Conservation (phyloP, 2,888 invertebrate species). For the Deilephila porcellus region DNA sequence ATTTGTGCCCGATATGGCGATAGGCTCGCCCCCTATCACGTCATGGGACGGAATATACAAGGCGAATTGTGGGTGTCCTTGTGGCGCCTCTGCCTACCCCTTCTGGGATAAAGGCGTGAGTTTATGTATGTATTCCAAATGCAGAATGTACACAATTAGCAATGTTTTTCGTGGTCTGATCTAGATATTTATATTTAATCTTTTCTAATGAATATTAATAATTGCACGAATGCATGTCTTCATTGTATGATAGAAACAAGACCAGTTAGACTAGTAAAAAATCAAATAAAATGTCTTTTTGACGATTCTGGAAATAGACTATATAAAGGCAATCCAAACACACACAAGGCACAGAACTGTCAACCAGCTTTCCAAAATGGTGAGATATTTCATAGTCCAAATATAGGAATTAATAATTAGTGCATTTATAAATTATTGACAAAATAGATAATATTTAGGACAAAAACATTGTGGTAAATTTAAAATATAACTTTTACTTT, state of each 20-base stretch:
- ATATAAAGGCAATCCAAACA: constrained; percentile 4
- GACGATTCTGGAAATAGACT: neutral
- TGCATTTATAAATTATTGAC: neutral
- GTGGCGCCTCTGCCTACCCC: too few species aligned
- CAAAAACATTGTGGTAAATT: neutral
- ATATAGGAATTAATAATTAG: neutral
- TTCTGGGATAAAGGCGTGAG: too few species aligned
- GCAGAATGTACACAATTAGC: too few species aligned
- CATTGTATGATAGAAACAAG: constrained; percentile 2
- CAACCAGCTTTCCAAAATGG: constrained; percentile 3
- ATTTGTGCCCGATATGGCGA: too few species aligned
- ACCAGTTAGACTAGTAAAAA: neutral
- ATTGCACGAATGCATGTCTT: neutral
- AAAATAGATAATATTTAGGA: neutral
- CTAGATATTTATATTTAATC: neutral
- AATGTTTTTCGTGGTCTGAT: too few species aligned
- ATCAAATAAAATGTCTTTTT: neutral
- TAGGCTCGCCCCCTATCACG: too few species aligned
- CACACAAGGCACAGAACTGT: neutral
- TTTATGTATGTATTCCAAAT: too few species aligned
- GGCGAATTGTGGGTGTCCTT: too few species aligned
- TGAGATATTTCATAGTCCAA: neutral
- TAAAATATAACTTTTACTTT: too few species aligned
- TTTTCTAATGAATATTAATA: neutral
- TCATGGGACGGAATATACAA: too few species aligned